Evolutionary conservation across 2,113 vertebrate species (phyloP).

Genomic region (Rhinolophus ferrumequinum): DNA sequence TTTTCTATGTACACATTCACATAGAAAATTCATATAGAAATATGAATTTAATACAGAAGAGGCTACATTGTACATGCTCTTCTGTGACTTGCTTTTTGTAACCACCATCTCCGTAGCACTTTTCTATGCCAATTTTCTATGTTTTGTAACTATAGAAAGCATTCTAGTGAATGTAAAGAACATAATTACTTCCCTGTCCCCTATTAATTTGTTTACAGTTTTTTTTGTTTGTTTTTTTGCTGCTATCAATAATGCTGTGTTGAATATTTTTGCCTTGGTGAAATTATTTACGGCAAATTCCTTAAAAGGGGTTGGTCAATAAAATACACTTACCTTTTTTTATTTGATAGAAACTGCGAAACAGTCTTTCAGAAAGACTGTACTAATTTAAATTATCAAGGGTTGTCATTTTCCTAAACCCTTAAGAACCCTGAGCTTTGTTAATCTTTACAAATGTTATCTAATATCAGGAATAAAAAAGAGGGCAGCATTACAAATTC

Average conservation of each 20-base stretch:
- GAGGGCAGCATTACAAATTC: neutral
- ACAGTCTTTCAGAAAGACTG: neutral
- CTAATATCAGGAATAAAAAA: constrained; percentile 40
- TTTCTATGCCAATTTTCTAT: neutral
- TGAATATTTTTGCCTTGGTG: neutral
- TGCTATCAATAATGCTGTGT: neutral
- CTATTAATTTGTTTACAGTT: neutral
- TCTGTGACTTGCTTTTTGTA: neutral
- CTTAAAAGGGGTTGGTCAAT: neutral
- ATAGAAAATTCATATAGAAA: too few species aligned
- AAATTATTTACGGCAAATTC: neutral
- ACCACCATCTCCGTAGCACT: neutral
- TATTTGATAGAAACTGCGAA: neutral
- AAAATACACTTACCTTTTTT: neutral
- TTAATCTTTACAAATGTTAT: constrained; percentile 16
- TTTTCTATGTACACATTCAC: neutral
- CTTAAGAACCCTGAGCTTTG: neutral
- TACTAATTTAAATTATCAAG: neutral
- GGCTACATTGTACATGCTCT: neutral
- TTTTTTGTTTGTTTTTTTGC: neutral
- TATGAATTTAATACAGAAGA: neutral
- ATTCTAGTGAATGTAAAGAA: neutral
- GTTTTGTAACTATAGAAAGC: neutral
- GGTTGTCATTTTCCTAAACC: neutral
- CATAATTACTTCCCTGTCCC: neutral